phyloP scores from a whole-genome alignment of 1,140 invertebrate genomes.

The Caenorhabditis latens region DNA sequence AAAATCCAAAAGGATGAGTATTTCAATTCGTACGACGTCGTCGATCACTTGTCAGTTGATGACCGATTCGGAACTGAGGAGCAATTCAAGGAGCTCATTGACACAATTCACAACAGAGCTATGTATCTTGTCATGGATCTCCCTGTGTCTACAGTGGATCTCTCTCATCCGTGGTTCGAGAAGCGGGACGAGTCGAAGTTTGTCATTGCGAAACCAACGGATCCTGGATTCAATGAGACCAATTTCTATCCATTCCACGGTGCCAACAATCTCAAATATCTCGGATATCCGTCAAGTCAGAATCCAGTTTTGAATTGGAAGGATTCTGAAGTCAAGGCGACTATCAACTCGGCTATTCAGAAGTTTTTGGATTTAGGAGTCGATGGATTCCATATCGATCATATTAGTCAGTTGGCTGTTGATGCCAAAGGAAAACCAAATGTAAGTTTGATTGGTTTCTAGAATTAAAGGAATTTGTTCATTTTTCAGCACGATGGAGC shows the following conservation, averaged over 20 bases:
- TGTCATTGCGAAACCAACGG: background rate
- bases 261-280: constrained; percentile 32
- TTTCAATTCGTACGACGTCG: constrained; percentile 67
- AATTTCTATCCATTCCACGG: constrained; percentile 47
- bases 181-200: background rate
- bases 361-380: constrained; percentile 65
- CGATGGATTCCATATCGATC: constrained; percentile 66
- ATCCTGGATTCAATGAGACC: constrained; percentile 44
- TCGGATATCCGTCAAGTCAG: constrained; percentile 54
- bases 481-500: constrained; percentile 51
- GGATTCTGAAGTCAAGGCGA: constrained; percentile 53
- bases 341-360: constrained; percentile 58
- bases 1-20: constrained; percentile 67
- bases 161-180: constrained; percentile 62
- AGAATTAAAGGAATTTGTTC: background rate
- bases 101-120: constrained; percentile 69
- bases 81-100: constrained; percentile 70
- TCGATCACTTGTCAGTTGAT: constrained; percentile 69
- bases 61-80: constrained; percentile 71
- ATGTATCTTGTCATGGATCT: constrained; percentile 69
- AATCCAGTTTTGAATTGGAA: constrained; percentile 66
- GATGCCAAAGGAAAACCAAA: constrained; percentile 54
- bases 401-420: constrained; percentile 59
- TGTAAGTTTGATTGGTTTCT: constrained; percentile 11
- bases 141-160: constrained; percentile 60